A percentile compares a stretch with the other conserved stretches of the same genome.
Conservation (phyloP, 1,140 invertebrate species). For the Drosophila lacteicornis region DNA sequence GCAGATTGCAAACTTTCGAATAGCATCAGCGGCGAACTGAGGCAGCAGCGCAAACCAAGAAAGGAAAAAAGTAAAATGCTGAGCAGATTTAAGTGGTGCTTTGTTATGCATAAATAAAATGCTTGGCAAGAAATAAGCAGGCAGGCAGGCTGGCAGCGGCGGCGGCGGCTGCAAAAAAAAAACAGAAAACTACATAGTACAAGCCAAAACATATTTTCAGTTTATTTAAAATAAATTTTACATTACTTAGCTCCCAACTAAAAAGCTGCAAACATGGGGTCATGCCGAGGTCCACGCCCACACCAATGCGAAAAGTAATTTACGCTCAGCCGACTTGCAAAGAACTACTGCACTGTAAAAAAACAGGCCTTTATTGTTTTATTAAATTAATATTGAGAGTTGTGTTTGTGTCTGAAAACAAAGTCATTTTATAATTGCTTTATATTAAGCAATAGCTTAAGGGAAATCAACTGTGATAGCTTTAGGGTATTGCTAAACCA, state of each 20-base stretch:
- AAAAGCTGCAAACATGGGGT: slow-evolving; percentile 54
- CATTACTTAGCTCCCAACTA: slow-evolving; percentile 74
- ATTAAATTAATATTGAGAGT: background rate
- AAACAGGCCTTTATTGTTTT: background rate
- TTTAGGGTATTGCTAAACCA: background rate
- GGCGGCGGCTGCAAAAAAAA: slow-evolving; percentile 9
- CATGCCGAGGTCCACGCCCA: slow-evolving; percentile 28
- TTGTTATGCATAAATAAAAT: slow-evolving; percentile 84
- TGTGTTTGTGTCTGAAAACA: background rate
- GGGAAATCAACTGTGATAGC: background rate
- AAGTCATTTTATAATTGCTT: slow-evolving; percentile 1
- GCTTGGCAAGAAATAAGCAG: slow-evolving; percentile 72
- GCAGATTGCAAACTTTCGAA: slow-evolving; percentile 82
- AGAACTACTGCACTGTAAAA: slow-evolving; percentile 28
- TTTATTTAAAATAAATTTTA: slow-evolving; percentile 84
- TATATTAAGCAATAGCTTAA: background rate
- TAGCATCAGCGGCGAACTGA: slow-evolving; percentile 53
- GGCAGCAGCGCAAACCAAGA: slow-evolving; percentile 37
- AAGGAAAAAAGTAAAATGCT: slow-evolving; percentile 52
- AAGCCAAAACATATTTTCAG: slow-evolving; percentile 75
- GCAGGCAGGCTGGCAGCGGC: slow-evolving; percentile 18
- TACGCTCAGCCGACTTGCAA: slow-evolving; percentile 60
- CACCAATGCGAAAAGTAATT: slow-evolving; percentile 65
- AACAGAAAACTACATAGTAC: slow-evolving; percentile 24
- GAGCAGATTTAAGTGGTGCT: slow-evolving; percentile 82